Base-by-base conservation (phyloP, 1,140 invertebrate genomes). In the Drosophila mojavensis region DNA sequence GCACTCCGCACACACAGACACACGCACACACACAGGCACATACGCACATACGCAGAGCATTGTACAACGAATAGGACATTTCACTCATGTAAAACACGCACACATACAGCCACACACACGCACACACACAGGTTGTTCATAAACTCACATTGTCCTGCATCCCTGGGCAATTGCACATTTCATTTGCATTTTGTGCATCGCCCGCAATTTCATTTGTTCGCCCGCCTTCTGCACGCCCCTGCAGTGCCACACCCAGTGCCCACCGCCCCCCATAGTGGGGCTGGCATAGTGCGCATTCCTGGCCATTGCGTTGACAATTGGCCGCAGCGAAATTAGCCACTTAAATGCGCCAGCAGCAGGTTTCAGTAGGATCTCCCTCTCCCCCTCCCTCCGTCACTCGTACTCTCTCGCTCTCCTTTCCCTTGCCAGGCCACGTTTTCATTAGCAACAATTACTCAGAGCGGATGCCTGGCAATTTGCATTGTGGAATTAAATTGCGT, bases 161-260 rank as follows among this genome's bases (percentile, higher is more conserved):
- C 78, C 41, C 67, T 61, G 43, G 69, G 26, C 47, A 26, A 77
- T 80, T 83, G 83, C 83, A 79, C 83, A 88, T 88, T 88, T 83
- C 83, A 86, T 86, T 88, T 86, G 84, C 83, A 86, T 86, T 86
- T 86, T 88, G 84, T 86, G 83, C 83, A 88, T 78, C 80, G 83
- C 63, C 84, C 88, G 83, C 83, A 86, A 74, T 86, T 86, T 88
- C 83, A 86, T 86, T 83, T 83, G 83, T 78, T 76, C 63, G 51
- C 55, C 71, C 13, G 26, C 26, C 55, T 15, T 48, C 47, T 41
- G 4, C 4, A 20, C 11, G 11, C 30, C 30, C 43, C 15, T 17
- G 7, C 30, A 53, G 20, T 30, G 58, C 62, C 36, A 10, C 48
- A 10, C 15, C 45, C 45, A 15, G 15, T 1, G 13, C 5, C 39